Percentiles rank a stretch among this genome's conserved stretches.
phyloP scores from a whole-genome alignment of 2,888 invertebrate genomes.

The Abscondita cerata region DNA sequence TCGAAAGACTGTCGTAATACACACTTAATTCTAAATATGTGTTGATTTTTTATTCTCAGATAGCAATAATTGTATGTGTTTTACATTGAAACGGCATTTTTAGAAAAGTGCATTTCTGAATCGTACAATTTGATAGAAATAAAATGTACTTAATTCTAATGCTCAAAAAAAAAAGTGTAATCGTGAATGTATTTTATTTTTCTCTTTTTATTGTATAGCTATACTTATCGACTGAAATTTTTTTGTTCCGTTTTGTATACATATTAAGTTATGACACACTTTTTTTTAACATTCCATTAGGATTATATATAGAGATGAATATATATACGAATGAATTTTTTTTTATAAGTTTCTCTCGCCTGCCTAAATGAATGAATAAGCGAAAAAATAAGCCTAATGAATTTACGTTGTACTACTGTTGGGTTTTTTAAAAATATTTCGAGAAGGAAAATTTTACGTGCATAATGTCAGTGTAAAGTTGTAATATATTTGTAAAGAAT shows the following conservation, averaged over 20 bases:
- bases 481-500: conserved; percentile 60
- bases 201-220: conserved; percentile 34
- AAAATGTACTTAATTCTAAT: conserved; percentile 52
- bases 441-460: conserved; percentile 49
- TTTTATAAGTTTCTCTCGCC: conserved; percentile 19
- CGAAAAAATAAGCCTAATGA: conserved; percentile 20
- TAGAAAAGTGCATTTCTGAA: conserved; percentile 31
- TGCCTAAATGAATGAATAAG: conserved; percentile 30
- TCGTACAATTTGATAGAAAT: conserved; percentile 34
- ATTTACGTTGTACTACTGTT: conserved; percentile 10
- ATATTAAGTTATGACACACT: too few species aligned
- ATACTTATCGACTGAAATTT: conserved; percentile 42
- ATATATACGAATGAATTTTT: conserved; percentile 25
- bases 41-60: conserved; percentile 37
- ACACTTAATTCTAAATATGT: conserved; percentile 33
- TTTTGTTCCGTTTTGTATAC: conserved; percentile 14
- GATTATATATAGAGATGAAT: conserved; percentile 18
- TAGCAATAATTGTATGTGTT: conserved; percentile 56
- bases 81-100: conserved; percentile 33
- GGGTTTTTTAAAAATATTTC: conserved; percentile 19
- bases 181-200: conserved; percentile 39
- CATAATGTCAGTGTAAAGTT: conserved; percentile 57
- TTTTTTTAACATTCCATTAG: conserved; percentile 31
- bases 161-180: conserved; percentile 52
- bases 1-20: conserved; percentile 34